Percentiles rank a stretch among this genome's conserved stretches.
Conservation (phyloP, 2,113 vertebrate genomes). For the Todiramphus saurophagus region DNA sequence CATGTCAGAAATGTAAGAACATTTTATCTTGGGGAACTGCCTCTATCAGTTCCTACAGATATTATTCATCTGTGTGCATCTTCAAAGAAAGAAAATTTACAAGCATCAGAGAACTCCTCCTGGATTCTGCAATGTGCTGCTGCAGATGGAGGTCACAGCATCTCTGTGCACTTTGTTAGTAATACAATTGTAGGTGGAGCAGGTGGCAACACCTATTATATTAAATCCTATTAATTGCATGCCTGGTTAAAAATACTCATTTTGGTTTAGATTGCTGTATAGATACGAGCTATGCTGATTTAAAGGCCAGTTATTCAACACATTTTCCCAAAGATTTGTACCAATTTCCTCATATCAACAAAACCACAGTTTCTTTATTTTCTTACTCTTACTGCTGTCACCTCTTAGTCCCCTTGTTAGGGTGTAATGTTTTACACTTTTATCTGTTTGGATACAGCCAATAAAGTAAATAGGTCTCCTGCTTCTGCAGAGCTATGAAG, state of each 20-base stretch:
- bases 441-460: not conserved
- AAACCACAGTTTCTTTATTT: not conserved
- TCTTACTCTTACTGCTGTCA: not conserved
- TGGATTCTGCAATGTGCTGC: not conserved
- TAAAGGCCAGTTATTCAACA: not conserved
- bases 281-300: not conserved
- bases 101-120: not conserved
- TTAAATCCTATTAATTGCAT: not conserved
- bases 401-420: not conserved
- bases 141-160: not conserved
- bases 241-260: not conserved
- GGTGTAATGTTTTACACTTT: not conserved
- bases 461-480: not conserved
- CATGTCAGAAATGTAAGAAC: conserved; percentile 30
- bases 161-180: not conserved
- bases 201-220: not conserved
- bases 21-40: conserved; percentile 17
- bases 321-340: not conserved
- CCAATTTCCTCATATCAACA: not conserved
- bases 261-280: not conserved
- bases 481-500: not conserved
- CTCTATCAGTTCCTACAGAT: conserved; percentile 22
- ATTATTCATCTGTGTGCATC: not conserved
- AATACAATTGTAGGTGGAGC: not conserved
- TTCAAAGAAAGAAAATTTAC: not conserved